Base-by-base conservation (phyloP, 2,797 vertebrate species). In the Falco berigora region DNA sequence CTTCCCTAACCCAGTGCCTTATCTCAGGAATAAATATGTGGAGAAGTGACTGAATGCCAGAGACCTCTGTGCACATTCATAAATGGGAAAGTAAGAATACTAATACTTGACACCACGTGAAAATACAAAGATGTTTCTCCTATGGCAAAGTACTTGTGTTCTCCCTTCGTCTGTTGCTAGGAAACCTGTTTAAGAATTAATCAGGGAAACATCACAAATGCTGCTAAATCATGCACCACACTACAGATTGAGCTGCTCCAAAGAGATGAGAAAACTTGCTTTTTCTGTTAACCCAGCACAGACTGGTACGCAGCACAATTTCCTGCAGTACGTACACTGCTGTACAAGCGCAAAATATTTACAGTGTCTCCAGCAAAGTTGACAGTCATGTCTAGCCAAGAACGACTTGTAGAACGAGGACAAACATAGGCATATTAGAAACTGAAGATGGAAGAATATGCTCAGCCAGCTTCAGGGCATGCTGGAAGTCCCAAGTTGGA, bases 131-230 rank as follows among this genome's bases (percentile, higher is more conserved):
- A 85, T 68, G 34, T 84, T 95, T 80, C 86, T 92, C 68, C 62
- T 68, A 44, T 92, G 90, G 80, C 85, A 77, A 88, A 95, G 79
- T 68, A 89, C 78, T 96, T 32, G 14, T 67, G 75, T 84, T 94
- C 59, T 96, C 87, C 74, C 50, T 96, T 92, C 25, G 3, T 84
- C 86, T 93, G 97, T 98, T 98, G 96, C 98, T 97, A 98, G 96
- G 98, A 98, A 96, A 98, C 94, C 83, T 94, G 74, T 89, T 94
- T 97, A 97, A 96, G 93, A 96, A 82, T 97, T 96, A 97, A 96
- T 97, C 94, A 96, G 75, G 78, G 90, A 97, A 96, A 92, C 83
- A 92, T 97, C 71, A 94, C 95, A 94, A 97, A 96, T 86, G 86
- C 88, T 94, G 78, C 95, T 96, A 98, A 97, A 97, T 96, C 94